phyloP scores from a whole-genome alignment of 2,888 invertebrate genomes.

The Ichneumoninae sp. region DNA sequence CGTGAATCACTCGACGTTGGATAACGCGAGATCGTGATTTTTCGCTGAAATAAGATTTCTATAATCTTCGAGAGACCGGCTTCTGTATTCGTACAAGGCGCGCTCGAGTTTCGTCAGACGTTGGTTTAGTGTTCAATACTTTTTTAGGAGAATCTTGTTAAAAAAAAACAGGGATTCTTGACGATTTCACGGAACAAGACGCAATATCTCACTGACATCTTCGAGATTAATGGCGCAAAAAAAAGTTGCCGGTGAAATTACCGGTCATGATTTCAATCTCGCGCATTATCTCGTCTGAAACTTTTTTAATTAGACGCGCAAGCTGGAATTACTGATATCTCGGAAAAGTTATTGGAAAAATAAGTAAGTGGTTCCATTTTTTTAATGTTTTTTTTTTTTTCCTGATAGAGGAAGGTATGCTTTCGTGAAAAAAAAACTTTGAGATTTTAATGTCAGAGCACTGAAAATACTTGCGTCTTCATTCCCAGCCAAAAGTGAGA shows the following conservation, averaged over 20 bases:
- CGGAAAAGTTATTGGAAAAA: slow-evolving; percentile 2
- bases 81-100: slow-evolving; percentile 26
- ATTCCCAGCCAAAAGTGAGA: too few species aligned
- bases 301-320: neutral
- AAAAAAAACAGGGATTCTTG: neutral
- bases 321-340: slow-evolving; percentile 3
- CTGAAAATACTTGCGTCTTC: too few species aligned
- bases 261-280: neutral
- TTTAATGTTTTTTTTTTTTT: too few species aligned
- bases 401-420: too few species aligned
- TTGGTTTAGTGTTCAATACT: slow-evolving; percentile 39
- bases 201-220: neutral
- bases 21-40: slow-evolving; percentile 42
- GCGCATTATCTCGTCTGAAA: slow-evolving; percentile 20
- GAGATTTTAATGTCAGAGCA: too few species aligned
- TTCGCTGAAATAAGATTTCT: slow-evolving; percentile 50
- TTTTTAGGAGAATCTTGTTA: neutral
- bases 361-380: neutral
- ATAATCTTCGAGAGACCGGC: slow-evolving; percentile 39
- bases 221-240: neutral
- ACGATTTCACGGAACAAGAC: neutral
- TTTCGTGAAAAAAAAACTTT: too few species aligned
- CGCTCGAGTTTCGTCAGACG: slow-evolving; percentile 40
- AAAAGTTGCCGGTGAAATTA: neutral
- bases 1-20: slow-evolving; percentile 66